Evolutionary conservation across 2,797 vertebrate species (phyloP), one percentile per base, ranked within the genome.

Genomic region (Cuculus canorus): DNA sequence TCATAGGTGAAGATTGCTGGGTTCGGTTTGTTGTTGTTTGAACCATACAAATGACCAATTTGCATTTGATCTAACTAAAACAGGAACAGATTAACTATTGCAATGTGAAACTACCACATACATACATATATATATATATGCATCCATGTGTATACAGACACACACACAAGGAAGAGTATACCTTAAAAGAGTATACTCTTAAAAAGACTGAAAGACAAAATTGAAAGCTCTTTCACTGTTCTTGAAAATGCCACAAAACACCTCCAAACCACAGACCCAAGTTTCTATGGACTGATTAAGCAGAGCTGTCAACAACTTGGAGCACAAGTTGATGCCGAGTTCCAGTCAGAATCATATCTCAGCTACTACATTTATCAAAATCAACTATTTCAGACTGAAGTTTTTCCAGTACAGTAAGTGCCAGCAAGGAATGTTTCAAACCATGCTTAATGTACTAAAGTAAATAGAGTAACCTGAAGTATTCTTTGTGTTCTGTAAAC

Each of bases 361-460:
- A 53, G 54, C 18, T 53, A 63, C 53, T 41, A 54, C 35, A 39
- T 72, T 82, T 57, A 94, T 28, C 75, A 90, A 59, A 94, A 47
- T 7, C 50, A 68, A n/a, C 21, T 60, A 32, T 33, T 92, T 54
- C 23, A 75, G 33, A 15, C 32, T 71, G 37, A 83, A 88, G 76
- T 48, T 63, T 91, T 90, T 53, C 2, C 75, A 85, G 60, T 64
- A 75, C 3, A 11, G 48, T 11, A 18, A 50, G 59, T 77, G 52
- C 10, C 21, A 86, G 90, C 93, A 76, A 41, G 17, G 11, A 50
- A 92, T 76, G 59, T 73, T 90, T 90, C 66, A 79, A 90, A 88
- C 48, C 35, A 33, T 27, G 25, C n/a, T 78, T 72, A 65, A 73
- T 25, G 50, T 37, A 64, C 37, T 50, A 48, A 79, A 82, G 33